Evolutionary conservation across 2,113 vertebrate genomes (phyloP).

Genomic region (Pedetes capensis): DNA sequence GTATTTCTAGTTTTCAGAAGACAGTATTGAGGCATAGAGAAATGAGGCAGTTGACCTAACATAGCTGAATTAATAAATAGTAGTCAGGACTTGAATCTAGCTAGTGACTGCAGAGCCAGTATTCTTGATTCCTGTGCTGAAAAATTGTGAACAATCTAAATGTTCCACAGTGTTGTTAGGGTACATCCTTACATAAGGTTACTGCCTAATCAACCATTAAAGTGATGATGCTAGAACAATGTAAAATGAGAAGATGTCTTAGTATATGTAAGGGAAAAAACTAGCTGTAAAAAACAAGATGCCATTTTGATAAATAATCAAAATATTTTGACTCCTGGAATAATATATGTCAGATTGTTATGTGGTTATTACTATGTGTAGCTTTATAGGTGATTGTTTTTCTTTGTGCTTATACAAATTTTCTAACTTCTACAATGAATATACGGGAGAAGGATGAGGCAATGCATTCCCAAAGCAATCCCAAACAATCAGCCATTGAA

Average conservation of each 20-base stretch:
- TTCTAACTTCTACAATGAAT: background rate
- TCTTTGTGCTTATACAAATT: background rate
- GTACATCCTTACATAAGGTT: background rate
- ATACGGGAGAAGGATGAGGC: no score
- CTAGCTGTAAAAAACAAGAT: background rate
- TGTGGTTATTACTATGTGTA: conserved; percentile 18
- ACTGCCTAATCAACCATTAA: background rate
- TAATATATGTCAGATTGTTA: background rate
- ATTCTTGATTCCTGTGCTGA: background rate
- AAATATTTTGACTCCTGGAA: background rate
- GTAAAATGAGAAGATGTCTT: background rate
- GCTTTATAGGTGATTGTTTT: conserved; percentile 9
- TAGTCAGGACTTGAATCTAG: background rate
- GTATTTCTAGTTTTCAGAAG: conserved; percentile 12
- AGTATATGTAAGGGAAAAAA: background rate
- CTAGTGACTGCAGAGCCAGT: background rate
- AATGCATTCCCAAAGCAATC: no score
- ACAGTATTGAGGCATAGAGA: background rate
- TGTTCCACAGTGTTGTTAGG: background rate
- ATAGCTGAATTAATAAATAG: background rate
- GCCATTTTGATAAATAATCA: background rate
- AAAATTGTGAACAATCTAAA: background rate
- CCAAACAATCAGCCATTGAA: no score
- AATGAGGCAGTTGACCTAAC: background rate
- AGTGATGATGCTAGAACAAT: background rate